Base-by-base conservation (phyloP, 1,140 invertebrate genomes). In the Neuroterus valhalla region DNA sequence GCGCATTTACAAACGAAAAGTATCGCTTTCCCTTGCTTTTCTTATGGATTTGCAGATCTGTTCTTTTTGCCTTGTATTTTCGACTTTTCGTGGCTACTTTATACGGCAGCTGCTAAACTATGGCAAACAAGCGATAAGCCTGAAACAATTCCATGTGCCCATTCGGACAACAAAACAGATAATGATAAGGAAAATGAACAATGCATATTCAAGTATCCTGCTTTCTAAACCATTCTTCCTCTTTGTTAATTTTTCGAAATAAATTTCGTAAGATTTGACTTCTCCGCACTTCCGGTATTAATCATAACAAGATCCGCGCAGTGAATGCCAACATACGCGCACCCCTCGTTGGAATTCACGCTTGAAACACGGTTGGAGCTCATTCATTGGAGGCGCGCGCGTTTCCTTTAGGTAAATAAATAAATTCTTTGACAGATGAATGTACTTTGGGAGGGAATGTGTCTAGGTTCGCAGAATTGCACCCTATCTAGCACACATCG, bases 391-490 rank as follows among this genome's bases (percentile, higher is more conserved):
- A 62, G 31, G 26, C 55, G 55, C 55, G 55, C 55, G 55, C 55
- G 31, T 62, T 62, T 62, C 55, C 55, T 62, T 62, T 62, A 62
- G 55, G 70, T 75, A 75, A 75, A 80, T 75, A 80, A 80, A 80
- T 78, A 72, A 78, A 72, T 75, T 70, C 45, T 44, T 68, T 71
- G 62, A 67, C 66, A 68, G 68, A 62, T 44, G 67, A 62, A 62
- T 62, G 55, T 62, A 62, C 55, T 62, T 75, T 72, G 50, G 66
- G 62, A 50, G 70, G 31, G 78, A 75, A 80, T 78, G 76, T 70
- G 78, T 76, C 42, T 71, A 80, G 76, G 76, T 73, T 69, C 31
- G 76, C 78, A 72, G 15, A 70, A 75, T 74, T 72, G 66, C 55
- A 69, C 72, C 76, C 46, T 71, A 67, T 68, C 68, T 68, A 44